Conservation (phyloP, 1,140 invertebrate genomes). For the Calliopsis andreniformis region DNA sequence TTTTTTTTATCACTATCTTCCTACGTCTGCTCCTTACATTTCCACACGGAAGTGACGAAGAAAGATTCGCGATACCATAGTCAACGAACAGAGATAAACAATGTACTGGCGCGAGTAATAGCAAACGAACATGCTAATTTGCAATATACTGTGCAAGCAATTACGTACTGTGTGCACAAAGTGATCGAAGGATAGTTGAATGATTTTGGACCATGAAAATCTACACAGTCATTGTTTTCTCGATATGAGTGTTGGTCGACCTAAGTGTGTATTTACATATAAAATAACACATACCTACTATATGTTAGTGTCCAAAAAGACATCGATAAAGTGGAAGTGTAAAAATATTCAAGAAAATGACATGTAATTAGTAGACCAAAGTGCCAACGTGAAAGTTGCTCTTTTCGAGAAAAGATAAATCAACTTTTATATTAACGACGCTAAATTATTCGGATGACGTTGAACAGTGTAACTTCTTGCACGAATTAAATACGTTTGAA, state of each 20-base stretch:
- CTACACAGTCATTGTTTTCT: not conserved
- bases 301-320: no score
- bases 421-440: no score
- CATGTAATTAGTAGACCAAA: no score
- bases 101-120: not conserved
- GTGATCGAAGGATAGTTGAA: not conserved
- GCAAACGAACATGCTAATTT: not conserved
- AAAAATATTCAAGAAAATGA: not conserved
- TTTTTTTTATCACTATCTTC: not conserved
- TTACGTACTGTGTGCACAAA: not conserved
- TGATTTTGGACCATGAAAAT: not conserved
- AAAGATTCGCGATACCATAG: not conserved
- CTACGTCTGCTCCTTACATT: not conserved
- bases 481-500: no score
- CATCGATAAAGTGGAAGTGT: not conserved
- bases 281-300: no score
- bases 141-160: not conserved
- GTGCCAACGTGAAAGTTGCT: no score
- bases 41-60: not conserved
- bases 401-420: no score
- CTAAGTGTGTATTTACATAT: not conserved
- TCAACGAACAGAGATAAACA: not conserved
- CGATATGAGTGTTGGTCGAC: not conserved
- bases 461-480: no score
- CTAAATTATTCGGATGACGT: no score